A percentile compares a stretch with the other conserved stretches of the same genome.
Evolutionary conservation across 2,797 vertebrate species (phyloP).

Genomic region (Manis javanica): DNA sequence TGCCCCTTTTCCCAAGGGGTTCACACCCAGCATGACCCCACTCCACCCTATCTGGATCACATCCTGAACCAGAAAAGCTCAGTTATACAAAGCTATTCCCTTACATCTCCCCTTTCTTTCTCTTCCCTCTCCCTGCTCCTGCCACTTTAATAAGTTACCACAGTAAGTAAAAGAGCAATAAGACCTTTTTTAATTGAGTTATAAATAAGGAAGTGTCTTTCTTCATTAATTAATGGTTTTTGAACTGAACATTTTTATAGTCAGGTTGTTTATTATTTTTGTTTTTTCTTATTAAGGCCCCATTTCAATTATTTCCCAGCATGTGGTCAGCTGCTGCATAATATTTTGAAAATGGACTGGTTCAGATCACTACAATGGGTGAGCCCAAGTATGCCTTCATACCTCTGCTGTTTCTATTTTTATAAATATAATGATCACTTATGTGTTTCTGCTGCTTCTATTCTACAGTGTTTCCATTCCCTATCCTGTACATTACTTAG

Average conservation of each 20-base stretch:
- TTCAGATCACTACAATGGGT: slow-evolving; percentile 12
- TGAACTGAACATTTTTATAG: slow-evolving; percentile 31
- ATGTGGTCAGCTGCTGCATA: background rate
- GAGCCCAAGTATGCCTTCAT: slow-evolving; percentile 38
- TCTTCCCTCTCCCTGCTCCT: background rate
- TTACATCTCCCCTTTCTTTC: slow-evolving; percentile 30
- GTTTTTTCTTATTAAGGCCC: background rate
- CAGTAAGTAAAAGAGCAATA: slow-evolving; percentile 50
- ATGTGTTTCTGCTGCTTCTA: slow-evolving; percentile 44
- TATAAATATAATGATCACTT: slow-evolving; percentile 38
- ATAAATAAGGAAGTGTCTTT: slow-evolving; percentile 21
- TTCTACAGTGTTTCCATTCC: slow-evolving; percentile 44
- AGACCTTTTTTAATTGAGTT: slow-evolving; percentile 27
- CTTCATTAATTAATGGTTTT: slow-evolving; percentile 28
- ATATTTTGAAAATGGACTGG: slow-evolving; percentile 46
- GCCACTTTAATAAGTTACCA: background rate
- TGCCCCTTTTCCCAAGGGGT: background rate
- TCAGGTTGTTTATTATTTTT: slow-evolving; percentile 39
- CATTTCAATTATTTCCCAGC: slow-evolving; percentile 52
- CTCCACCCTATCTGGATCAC: slow-evolving; percentile 1
- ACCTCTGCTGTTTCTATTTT: slow-evolving; percentile 43
- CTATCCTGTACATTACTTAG: background rate
- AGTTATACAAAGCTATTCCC: slow-evolving; percentile 1
- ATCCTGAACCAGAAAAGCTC: background rate
- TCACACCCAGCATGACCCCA: background rate